Evolutionary conservation across 2,797 vertebrate species (phyloP), one percentile per base, ranked within the genome.

Genomic region (Hafferia zeledoni): DNA sequence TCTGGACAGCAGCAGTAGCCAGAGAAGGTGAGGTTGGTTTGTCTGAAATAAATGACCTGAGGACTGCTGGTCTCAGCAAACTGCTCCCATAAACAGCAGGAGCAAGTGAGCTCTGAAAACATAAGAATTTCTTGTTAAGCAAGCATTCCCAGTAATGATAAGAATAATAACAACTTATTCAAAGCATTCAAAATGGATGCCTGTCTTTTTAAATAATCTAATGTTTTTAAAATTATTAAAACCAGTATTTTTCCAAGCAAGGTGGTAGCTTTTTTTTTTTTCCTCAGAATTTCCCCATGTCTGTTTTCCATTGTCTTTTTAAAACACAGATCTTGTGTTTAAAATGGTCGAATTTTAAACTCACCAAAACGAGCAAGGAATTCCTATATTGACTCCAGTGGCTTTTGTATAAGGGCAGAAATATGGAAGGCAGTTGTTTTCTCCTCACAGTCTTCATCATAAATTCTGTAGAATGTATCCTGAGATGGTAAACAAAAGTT

Each of bases 1-100:
- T 85, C 71, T 89, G 65, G 78, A 60, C 53, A 90, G 49, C 77
- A 93, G 83, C 2, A 0, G 33, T 28, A 44, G 77, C 55, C 93
- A 95, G 93, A 77, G 1, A 1, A 64, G 49, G 71, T 53, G 83
- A 89, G 77, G 63, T 43, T 95, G 95, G 74, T 71, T 92, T 92
- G 88, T 74, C 81, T 85, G 64, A 94, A 87, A 87, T 86, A 82
- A 87, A 75, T 94, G 69, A 95, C 83, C 84, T 86, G 68, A 92
- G 59, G 50, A 87, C 64, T 95, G 93, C 95, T 95, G 76, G 33
- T 67, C 79, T 95, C 94, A 95, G 93, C 93, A 97, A 89, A 85
- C 56, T 93, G 83, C 33, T 89, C 49, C 50, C 69, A 14, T 49
- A 67, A 95, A 79, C 90, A 96, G 92, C 91, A 91, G 79, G 87